These are phyloP conservation scores for Andrena dorsata DNA, from an alignment of 2,888 invertebrate genomes.

Conservation along the genomic window DNA sequence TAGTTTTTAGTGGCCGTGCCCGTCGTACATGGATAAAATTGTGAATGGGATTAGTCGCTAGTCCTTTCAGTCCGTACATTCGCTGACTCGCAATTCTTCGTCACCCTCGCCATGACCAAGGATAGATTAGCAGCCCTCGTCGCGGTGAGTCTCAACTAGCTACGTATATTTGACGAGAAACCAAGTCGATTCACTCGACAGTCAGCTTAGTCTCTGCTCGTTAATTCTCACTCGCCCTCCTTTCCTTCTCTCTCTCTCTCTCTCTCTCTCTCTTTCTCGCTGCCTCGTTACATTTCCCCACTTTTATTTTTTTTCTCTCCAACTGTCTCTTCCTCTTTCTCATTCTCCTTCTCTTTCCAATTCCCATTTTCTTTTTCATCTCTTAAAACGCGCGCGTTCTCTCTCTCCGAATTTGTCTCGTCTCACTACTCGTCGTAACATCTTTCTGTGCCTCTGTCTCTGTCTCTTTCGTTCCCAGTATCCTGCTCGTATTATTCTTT, in stretches of 20 bases:
- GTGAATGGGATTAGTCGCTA: conserved; percentile 90
- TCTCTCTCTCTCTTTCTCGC: background rate
- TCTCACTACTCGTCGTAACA: background rate
- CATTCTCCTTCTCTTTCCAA: background rate
- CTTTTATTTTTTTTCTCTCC: conserved; percentile 4
- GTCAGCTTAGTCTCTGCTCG: conserved; percentile 5
- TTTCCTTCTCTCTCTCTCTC: background rate
- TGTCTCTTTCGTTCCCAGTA: conserved; percentile 6
- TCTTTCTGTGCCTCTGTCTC: conserved; percentile 23
- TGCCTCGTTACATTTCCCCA: background rate
- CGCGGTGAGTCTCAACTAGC: conserved; percentile 90
- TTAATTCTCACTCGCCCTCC: conserved; percentile 11
- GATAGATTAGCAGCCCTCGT: conserved; percentile 98
- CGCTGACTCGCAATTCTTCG: conserved; percentile 79
- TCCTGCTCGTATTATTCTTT: background rate
- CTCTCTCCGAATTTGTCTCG: background rate
- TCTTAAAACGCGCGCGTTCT: background rate
- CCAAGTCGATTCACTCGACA: conserved; percentile 14
- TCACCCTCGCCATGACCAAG: conserved; percentile 91
- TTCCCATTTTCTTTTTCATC: background rate
- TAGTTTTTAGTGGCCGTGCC: conserved; percentile 88
- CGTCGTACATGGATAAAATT: conserved; percentile 90
- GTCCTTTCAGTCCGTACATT: conserved; percentile 79
- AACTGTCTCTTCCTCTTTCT: conserved; percentile 24
- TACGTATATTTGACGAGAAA: conserved; percentile 40